These are phyloP conservation scores for Phalacrocorax brasilianus DNA, from an alignment of 2,113 vertebrate genomes.

Conservation along the genomic window DNA sequence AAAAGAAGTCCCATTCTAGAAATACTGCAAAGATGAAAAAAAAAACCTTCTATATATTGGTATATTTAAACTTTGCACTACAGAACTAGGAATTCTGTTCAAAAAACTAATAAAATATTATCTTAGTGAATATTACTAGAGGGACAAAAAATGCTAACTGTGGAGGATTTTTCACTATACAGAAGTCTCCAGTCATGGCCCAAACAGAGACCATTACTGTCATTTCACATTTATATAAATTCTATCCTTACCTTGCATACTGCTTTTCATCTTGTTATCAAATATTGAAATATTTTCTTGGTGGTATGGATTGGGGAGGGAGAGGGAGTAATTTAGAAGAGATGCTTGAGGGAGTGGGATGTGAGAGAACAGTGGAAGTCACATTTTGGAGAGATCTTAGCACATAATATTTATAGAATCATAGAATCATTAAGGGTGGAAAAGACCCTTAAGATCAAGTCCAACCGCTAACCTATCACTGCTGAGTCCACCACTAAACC, in stretches of 20 bases:
- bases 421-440: too few species aligned
- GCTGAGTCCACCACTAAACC: too few species aligned
- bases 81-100: neutral
- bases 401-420: neutral
- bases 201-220: conserved; percentile 1
- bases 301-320: neutral
- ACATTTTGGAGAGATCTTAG: neutral
- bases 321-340: conserved; percentile 4
- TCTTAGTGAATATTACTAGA: neutral
- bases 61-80: neutral
- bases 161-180: neutral
- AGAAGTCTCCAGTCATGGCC: neutral
- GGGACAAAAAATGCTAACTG: neutral
- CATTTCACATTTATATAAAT: conserved; percentile 7
- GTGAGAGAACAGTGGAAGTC: neutral
- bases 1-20: neutral
- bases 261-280: neutral
- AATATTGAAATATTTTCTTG: conserved; percentile 17
- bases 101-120: neutral
- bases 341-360: neutral
- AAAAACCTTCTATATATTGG: neutral
- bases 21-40: neutral
- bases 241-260: neutral
- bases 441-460: too few species aligned
- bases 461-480: too few species aligned